Evolutionary conservation across 2,113 vertebrate species (phyloP).

Genomic region (Campylomormyrus tamandua): DNA sequence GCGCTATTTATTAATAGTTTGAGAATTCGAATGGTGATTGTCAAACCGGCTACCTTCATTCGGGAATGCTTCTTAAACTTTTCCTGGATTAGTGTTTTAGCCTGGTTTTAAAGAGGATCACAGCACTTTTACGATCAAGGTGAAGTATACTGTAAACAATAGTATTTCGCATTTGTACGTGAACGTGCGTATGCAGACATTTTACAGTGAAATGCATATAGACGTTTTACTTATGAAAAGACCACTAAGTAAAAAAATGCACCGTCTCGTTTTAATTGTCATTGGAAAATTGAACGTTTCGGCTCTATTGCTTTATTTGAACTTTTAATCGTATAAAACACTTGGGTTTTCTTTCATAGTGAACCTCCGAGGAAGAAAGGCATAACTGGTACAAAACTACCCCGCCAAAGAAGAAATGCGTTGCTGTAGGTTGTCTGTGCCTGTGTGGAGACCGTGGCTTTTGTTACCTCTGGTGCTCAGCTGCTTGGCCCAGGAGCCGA

Average conservation of each 20-base stretch:
- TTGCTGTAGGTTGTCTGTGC: constrained; percentile 22
- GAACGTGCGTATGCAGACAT: neutral
- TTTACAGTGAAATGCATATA: neutral
- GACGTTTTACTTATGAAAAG: neutral
- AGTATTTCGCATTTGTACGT: neutral
- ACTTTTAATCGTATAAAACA: neutral
- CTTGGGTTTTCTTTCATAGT: constrained; percentile 20
- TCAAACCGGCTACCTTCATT: neutral
- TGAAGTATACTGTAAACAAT: neutral
- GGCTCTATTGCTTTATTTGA: neutral
- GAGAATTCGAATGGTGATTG: neutral
- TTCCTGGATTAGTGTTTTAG: neutral
- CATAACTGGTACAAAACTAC: constrained; percentile 18
- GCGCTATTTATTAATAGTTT: neutral
- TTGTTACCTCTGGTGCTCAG: constrained; percentile 42
- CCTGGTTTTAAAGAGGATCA: neutral
- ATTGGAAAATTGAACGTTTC: neutral
- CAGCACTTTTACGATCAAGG: neutral
- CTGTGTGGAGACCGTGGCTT: constrained; percentile 27
- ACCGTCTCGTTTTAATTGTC: neutral
- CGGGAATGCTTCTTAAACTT: neutral
- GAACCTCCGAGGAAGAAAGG: constrained; percentile 33
- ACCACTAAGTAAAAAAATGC: neutral
- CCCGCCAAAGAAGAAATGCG: constrained; percentile 37
- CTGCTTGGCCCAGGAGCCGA: constrained; percentile 49